Evolutionary conservation across 2,113 vertebrate species (phyloP), one percentile per base, ranked within the genome.

Genomic region (Pithys albifrons): DNA sequence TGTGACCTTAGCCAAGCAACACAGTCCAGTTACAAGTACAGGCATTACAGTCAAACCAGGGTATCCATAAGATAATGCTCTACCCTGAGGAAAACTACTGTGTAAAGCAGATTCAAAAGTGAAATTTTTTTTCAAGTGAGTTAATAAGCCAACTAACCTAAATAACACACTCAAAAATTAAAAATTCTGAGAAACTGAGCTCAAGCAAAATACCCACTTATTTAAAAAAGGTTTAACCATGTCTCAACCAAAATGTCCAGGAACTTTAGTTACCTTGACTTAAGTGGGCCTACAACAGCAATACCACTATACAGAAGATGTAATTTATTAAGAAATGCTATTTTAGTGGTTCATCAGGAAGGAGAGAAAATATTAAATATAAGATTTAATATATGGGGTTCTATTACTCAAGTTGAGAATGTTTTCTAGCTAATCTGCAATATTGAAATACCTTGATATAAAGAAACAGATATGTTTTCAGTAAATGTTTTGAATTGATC

Each of bases 51-150:
- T 10, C 33, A 84, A 83, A 49, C 6, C 4, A 2, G n/a, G 54
- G 6, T 14, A 58, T 4, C 19, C 41, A 48, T 19, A 16, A 67
- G 33, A 76, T 2, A 82, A 51, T 0, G 0, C 12, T 18, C 25
- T 64, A 33, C 11, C 16, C 12, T 23, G 20, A 27, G 25, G 14
- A 82, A 67, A 83, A 43, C 3, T 59, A 7, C 8, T 54, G 6
- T 23, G 17, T 20, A 74, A 81, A 91, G 87, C 3, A 51, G 10
- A 66, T 51, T 41, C 0, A 84, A 94, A 92, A 84, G 22, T 4
- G 1, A 10, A 1, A 1, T 3, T 31, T 61, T 79, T 79, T 72
- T 76, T 57, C 23, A 65, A 8, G 4, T 49, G 12, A 84, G 4
- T 74, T 49, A 77, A 61, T 25, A 86, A 91, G 54, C 6, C 4